Percentiles rank a stretch among this genome's conserved stretches.
Conservation (phyloP, 1,140 invertebrate species). For the Papilio xuthus region DNA sequence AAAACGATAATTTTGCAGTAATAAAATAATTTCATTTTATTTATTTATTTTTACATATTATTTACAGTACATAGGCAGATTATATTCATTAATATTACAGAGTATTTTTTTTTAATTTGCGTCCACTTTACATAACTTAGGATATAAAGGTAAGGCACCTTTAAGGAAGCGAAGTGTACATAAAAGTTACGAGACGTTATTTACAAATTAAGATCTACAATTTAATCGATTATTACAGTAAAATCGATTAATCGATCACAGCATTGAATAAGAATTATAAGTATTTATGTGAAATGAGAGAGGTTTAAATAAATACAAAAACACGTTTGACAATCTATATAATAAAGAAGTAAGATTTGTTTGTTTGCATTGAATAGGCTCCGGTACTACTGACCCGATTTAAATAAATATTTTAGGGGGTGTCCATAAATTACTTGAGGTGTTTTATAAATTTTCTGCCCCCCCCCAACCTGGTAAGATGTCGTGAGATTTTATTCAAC, state of each 20-base stretch:
- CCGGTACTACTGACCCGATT: too few relatives aligned
- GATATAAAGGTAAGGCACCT: slow-evolving; percentile 66
- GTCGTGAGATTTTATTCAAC: too few relatives aligned
- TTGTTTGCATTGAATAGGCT: too few relatives aligned
- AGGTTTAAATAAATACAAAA: slow-evolving; percentile 18
- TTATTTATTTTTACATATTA: slow-evolving; percentile 73
- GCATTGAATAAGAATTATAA: background rate
- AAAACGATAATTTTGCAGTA: slow-evolving; percentile 54
- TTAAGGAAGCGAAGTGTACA: slow-evolving; percentile 55
- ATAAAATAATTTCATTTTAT: slow-evolving; percentile 80
- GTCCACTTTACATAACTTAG: slow-evolving; percentile 57
- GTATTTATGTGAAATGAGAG: background rate
- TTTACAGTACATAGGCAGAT: slow-evolving; percentile 70
- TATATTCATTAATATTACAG: slow-evolving; percentile 66
- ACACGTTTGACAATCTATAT: background rate
- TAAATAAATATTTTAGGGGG: too few relatives aligned
- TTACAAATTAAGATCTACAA: slow-evolving; percentile 4
- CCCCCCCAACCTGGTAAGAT: too few relatives aligned
- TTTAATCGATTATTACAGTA: background rate
- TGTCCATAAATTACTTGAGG: too few relatives aligned
- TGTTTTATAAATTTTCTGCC: too few relatives aligned
- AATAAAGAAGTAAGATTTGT: too few relatives aligned
- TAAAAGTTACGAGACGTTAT: slow-evolving; percentile 21
- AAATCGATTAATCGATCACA: slow-evolving; percentile 13
- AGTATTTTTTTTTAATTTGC: slow-evolving; percentile 69